Conservation (phyloP, 35 echinoderm and acorn worm genomes). For the Nesometra sesokonis region DNA sequence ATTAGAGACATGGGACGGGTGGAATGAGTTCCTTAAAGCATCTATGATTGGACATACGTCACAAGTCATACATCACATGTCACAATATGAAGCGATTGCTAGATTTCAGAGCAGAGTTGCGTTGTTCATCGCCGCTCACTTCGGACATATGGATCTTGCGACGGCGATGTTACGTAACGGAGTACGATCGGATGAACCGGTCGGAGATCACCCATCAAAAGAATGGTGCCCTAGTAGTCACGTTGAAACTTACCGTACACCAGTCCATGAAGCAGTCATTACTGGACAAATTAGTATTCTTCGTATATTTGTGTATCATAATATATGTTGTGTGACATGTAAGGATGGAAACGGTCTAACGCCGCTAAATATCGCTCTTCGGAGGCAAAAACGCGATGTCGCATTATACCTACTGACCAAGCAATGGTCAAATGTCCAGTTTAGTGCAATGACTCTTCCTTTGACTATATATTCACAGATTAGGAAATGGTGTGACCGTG, state of each 20-base stretch:
- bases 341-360: conserved; percentile 92
- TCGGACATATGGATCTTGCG: conserved; percentile 86
- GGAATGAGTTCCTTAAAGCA: conserved; percentile 91
- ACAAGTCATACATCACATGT: conserved; percentile 54
- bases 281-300: conserved; percentile 80
- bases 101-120: conserved; percentile 79
- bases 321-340: conserved; percentile 81
- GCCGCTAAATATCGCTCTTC: conserved; percentile 59
- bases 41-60: conserved; percentile 62
- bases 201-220: conserved; percentile 79
- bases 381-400: conserved; percentile 75
- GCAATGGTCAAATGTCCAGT: conserved; percentile 97
- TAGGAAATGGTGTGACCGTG: conserved; percentile 83
- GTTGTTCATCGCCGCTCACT: conserved; percentile 81
- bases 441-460: conserved; percentile 63
- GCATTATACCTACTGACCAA: conserved; percentile 88
- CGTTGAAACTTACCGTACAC: conserved; percentile 69
- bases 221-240: conserved; percentile 80
- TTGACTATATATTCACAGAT: conserved; percentile 69
- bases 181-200: conserved; percentile 62
- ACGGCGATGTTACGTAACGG: conserved; percentile 58
- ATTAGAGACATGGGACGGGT: conserved; percentile 81
- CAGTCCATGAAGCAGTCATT: conserved; percentile 84
- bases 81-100: conserved; percentile 53
- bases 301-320: conserved; percentile 79